Evolutionary conservation across 2,797 vertebrate species (phyloP).

Genomic region (Eospalax fontanierii): DNA sequence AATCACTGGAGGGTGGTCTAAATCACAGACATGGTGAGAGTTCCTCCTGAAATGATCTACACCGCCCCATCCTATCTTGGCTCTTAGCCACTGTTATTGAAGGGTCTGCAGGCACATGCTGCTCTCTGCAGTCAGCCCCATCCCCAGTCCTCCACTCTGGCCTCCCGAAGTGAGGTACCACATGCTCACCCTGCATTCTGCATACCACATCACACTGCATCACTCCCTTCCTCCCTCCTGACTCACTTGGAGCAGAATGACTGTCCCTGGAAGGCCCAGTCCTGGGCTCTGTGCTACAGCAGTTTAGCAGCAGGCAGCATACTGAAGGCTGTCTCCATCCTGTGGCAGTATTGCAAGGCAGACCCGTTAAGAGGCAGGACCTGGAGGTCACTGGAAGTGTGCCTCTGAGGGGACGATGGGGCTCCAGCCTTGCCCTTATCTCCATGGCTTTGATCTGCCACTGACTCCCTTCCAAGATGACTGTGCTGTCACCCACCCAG

Average conservation of each 20-base stretch:
- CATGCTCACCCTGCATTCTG: neutral
- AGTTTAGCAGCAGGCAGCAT: neutral
- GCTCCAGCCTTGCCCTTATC: neutral
- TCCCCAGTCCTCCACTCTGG: neutral
- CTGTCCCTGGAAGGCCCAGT: no score
- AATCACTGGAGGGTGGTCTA: neutral
- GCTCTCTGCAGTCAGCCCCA: neutral
- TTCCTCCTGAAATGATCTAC: neutral
- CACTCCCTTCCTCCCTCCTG: neutral
- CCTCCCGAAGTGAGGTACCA: neutral
- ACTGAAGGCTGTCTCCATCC: neutral
- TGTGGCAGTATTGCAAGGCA: neutral
- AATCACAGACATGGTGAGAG: neutral
- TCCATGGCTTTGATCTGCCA: neutral
- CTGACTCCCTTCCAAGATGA: neutral
- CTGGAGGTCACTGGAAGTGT: no score
- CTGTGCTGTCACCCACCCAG: neutral
- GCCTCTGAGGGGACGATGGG: neutral
- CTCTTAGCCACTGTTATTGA: neutral
- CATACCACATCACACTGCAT: neutral
- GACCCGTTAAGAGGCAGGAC: neutral
- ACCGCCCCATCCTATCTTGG: neutral
- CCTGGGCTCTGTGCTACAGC: neutral
- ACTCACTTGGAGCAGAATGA: neutral
- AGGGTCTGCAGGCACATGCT: neutral